phyloP scores from a whole-genome alignment of 2,113 vertebrate species.

The Saguinus midas region DNA sequence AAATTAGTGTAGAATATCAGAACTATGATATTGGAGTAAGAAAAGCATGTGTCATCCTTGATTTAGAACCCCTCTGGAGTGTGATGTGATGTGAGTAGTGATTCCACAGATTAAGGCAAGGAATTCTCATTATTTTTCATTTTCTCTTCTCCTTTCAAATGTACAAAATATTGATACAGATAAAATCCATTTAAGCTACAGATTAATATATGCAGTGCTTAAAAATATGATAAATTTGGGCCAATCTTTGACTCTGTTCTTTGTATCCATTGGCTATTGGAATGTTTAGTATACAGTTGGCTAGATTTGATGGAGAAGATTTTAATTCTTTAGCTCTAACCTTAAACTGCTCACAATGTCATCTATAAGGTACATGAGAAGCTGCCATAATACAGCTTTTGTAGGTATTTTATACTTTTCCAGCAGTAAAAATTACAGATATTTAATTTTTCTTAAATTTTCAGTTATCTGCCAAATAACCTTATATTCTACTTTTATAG shows the following conservation, averaged over 20 bases:
- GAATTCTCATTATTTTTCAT: background rate
- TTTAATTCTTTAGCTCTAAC: background rate
- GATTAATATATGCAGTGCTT: background rate
- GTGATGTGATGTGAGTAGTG: background rate
- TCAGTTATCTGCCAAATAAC: conserved; percentile 18
- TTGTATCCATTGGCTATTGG: background rate
- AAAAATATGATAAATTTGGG: background rate
- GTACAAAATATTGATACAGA: background rate
- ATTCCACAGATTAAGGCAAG: background rate
- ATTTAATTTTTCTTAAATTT: background rate
- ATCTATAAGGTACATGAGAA: background rate
- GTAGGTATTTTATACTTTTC: background rate
- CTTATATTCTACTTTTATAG: conserved; percentile 79
- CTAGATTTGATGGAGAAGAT: background rate
- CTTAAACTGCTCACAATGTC: background rate
- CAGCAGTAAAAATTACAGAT: background rate
- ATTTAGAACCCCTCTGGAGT: background rate
- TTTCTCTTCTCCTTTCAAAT: background rate
- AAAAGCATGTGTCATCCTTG: background rate
- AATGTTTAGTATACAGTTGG: background rate
- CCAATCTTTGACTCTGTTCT: background rate
- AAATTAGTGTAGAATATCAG: background rate
- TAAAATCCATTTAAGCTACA: background rate
- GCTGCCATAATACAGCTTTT: background rate
- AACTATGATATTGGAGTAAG: background rate